Evolutionary conservation across 1,140 invertebrate species (phyloP).

Genomic region (Eupeodes corollae): DNA sequence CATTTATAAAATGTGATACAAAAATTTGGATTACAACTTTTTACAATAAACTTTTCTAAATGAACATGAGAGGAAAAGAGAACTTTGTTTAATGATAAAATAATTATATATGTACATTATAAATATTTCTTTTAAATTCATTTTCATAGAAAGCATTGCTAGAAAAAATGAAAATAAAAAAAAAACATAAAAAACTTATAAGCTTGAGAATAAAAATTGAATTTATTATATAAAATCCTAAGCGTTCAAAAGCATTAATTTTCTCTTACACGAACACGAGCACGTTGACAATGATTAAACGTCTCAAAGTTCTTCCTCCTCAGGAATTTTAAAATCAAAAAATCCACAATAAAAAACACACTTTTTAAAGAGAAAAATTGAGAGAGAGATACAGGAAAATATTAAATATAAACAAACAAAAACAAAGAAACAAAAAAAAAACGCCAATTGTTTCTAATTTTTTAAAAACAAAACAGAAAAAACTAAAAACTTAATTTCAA

Average conservation of each 20-base stretch:
- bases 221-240: not conserved
- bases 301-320: not conserved
- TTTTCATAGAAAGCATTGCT: too few species aligned
- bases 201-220: slow-evolving; percentile 1
- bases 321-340: not conserved
- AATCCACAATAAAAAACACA: not conserved
- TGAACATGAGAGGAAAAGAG: not conserved
- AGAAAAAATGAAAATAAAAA: too few species aligned
- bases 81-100: not conserved
- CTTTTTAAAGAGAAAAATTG: not conserved
- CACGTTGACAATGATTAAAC: not conserved
- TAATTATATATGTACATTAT: not conserved
- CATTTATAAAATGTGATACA: too few species aligned
- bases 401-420: too few species aligned
- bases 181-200: too few species aligned
- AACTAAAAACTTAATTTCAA: too few species aligned
- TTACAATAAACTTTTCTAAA: too few species aligned
- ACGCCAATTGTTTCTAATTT: too few species aligned
- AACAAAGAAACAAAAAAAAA: too few species aligned
- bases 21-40: too few species aligned
- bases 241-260: not conserved
- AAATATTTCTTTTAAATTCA: too few species aligned
- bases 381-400: not conserved
- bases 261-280: not conserved
- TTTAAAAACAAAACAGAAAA: too few species aligned